phyloP scores from a whole-genome alignment of 2,888 invertebrate species.

The Eupithecia dodoneata region DNA sequence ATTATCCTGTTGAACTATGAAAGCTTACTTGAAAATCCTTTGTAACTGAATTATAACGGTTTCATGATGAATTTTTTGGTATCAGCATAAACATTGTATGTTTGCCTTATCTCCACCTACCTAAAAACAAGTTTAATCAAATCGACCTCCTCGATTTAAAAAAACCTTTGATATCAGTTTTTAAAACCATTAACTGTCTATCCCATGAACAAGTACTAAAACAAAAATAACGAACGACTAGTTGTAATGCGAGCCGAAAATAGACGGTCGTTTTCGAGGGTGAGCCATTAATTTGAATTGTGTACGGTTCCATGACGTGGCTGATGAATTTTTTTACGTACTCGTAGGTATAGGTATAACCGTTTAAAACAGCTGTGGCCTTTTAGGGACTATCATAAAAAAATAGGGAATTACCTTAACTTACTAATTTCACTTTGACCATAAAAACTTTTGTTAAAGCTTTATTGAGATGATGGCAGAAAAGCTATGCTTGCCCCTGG shows the following conservation, averaged over 20 bases:
- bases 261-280: slow-evolving; percentile 62
- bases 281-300: slow-evolving; percentile 66
- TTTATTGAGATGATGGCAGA: background rate
- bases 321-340: slow-evolving; percentile 52
- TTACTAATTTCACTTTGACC: background rate
- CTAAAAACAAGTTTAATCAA: background rate
- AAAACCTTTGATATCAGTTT: slow-evolving; percentile 35
- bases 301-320: slow-evolving; percentile 56
- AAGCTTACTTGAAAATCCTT: background rate
- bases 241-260: slow-evolving; percentile 64
- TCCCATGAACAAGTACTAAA: slow-evolving; percentile 42
- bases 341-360: slow-evolving; percentile 40
- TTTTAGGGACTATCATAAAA: slow-evolving; percentile 8
- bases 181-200: slow-evolving; percentile 44
- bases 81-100: background rate
- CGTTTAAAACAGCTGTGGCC: slow-evolving; percentile 17
- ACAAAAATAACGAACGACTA: slow-evolving; percentile 59
- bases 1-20: background rate
- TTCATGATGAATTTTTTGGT: background rate
- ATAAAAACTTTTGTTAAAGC: background rate
- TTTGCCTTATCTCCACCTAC: background rate
- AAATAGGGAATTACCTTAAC: background rate
- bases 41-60: background rate
- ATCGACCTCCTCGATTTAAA: slow-evolving; percentile 16
- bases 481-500: background rate